Conservation (phyloP, 2,797 vertebrate species). For the Microcaecilia unicolor region DNA sequence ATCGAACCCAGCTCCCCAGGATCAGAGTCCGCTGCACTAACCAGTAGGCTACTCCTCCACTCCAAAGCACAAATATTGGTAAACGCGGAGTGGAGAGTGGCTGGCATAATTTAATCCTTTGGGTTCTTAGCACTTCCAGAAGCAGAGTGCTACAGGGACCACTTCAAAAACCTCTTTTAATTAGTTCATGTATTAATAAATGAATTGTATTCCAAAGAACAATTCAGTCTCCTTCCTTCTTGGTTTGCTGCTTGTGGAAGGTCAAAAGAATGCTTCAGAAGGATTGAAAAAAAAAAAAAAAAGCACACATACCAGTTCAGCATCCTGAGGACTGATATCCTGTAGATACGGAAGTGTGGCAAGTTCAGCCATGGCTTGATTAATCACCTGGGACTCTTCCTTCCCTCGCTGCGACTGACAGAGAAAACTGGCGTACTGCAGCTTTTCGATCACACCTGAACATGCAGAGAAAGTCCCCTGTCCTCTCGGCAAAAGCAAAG, state of each 20-base stretch:
- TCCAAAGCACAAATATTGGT: too few relatives aligned
- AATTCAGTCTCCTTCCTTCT: slow-evolving; percentile 5
- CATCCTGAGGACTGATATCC: slow-evolving; percentile 48
- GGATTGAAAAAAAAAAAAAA: slow-evolving; percentile 25
- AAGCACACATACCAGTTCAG: slow-evolving; percentile 42
- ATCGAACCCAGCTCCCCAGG: too few relatives aligned
- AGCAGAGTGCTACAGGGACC: too few relatives aligned
- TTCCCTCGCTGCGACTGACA: slow-evolving; percentile 37
- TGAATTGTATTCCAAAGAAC: slow-evolving; percentile 1
- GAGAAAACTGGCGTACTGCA: slow-evolving; percentile 54
- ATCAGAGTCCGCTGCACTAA: too few relatives aligned
- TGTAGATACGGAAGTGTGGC: slow-evolving; percentile 55
- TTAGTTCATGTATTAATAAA: not conserved
- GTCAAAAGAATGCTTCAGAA: slow-evolving; percentile 22
- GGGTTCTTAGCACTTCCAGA: too few relatives aligned
- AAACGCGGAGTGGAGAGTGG: too few relatives aligned
- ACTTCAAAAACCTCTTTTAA: too few relatives aligned
- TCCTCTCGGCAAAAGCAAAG: slow-evolving; percentile 8
- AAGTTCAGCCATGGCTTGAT: slow-evolving; percentile 60
- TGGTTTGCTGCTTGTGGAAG: slow-evolving; percentile 18
- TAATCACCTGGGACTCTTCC: slow-evolving; percentile 49
- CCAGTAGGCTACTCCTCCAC: too few relatives aligned
- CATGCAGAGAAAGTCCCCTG: slow-evolving; percentile 37
- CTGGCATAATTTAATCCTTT: too few relatives aligned
- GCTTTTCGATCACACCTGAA: slow-evolving; percentile 50